These are phyloP conservation scores for Erpetoichthys calabaricus DNA, from an alignment of 2,797 vertebrate species.

Conservation along the genomic window DNA sequence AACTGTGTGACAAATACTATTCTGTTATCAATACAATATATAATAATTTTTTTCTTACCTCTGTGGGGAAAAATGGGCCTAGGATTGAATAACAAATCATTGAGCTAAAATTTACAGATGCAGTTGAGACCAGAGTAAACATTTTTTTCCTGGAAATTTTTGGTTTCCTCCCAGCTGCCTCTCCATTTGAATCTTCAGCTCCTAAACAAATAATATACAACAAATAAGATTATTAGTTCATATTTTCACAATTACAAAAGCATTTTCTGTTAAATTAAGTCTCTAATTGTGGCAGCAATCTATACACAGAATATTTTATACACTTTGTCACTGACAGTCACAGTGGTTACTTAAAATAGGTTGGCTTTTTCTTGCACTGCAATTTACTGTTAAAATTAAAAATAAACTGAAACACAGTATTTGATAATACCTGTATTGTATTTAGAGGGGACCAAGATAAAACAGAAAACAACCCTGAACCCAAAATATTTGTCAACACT, in stretches of 20 bases:
- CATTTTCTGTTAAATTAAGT: too few species aligned
- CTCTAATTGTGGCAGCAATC: too few species aligned
- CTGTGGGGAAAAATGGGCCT: constrained; percentile 86
- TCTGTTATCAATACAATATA: neutral
- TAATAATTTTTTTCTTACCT: constrained; percentile 55
- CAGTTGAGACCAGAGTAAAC: constrained; percentile 58
- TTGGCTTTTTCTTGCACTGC: too few species aligned
- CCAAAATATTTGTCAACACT: too few species aligned
- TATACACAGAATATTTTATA: too few species aligned
- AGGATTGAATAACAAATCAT: constrained; percentile 89
- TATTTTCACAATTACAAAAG: neutral
- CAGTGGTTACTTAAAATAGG: too few species aligned
- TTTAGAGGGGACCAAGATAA: too few species aligned
- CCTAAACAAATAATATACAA: constrained; percentile 1
- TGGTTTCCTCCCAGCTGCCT: constrained; percentile 13
- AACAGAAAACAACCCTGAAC: too few species aligned
- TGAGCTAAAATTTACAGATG: constrained; percentile 79
- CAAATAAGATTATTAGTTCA: neutral
- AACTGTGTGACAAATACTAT: neutral
- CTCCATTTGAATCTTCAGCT: constrained; percentile 16
- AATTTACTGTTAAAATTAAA: too few species aligned
- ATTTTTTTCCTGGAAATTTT: constrained; percentile 58
- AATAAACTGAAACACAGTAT: too few species aligned
- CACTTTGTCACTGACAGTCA: too few species aligned
- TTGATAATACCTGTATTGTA: too few species aligned